Evolutionary conservation across 1,140 invertebrate species (phyloP), one percentile per base, ranked within the genome.

Genomic region (Agraylea sexmaculata): DNA sequence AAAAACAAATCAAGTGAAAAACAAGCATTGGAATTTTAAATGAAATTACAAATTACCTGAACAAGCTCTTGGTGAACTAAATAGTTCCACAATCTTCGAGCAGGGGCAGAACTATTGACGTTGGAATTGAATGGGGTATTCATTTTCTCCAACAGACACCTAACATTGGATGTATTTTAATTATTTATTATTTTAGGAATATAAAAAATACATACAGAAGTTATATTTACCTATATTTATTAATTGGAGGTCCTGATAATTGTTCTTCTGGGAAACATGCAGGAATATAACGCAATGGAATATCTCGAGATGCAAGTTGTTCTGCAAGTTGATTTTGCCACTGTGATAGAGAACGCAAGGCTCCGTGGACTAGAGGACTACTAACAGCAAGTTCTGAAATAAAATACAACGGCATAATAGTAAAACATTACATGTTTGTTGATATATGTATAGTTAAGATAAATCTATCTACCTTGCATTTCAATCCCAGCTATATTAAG

Each of bases 61-160:
- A 96, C 82, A 21, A 71, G 62, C 61, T 97, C 90, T 64, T 99
- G 91, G 32, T 85, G 73, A 1, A 99, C 83, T 43, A 99, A 67
- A 58, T 81, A 95, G 57, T 79, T 83, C 95, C 95, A 99, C 2
- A 99, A 63, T 13, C 93, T 73, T 46, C 87, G 78, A 1, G 82
- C 81, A 1, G 89, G 80, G 35, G 83, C 78, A 15, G 87, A 75
- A 17, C 85, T 79, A 29, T 77, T 79, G 37, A 81, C 68, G 8
- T 68, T 69, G n/a, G 75, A 70, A 51, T 75, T 80, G 61, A 99
- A 99, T 19, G 95, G 95, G 3, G 93, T 97, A 57, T 99, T 98
- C 39, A 81, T 76, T 51, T 85, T 85, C 51, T 97, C 90, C 25
- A 98, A 61, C 4, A 99, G 65, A 50, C 82, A 80, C 52, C 64